Base-by-base conservation (phyloP, 2,888 invertebrate genomes). In the Dicyrtoma fusca region DNA sequence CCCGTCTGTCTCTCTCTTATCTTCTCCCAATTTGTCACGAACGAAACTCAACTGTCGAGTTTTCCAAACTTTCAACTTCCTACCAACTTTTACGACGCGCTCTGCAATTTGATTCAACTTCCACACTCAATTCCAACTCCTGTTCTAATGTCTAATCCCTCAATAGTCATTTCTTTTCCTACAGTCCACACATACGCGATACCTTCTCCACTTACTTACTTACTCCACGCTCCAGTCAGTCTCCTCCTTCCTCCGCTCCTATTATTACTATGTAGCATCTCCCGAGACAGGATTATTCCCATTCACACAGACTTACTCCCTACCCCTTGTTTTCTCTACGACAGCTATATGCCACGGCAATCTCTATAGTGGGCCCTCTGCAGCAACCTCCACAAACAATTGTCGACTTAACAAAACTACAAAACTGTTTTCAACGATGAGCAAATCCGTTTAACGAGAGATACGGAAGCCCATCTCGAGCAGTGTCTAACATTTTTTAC, bases 1-100 rank as follows among this genome's bases (percentile, higher is more conserved):
- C 23, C 51, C 34, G 13, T 11, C 59, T 71, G 34, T 44, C 64
- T 65, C 64, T 49, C 26, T 17, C 64, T 72, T 75, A 72, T 75
- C 75, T 73, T 59, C 55, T 68, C 70, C 75, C 75, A 75, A 75
- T 75, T 75, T 75, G 75, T 75, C 75, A 75, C 75, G 75, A 75
- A 75, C 73, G 59, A 72, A 75, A 75, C 72, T 72, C 72, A 72
- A 75, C 72, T 75, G 75, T 75, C 75, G 73, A 75, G 72, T 73
- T 73, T 73, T 72, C 71, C 75, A 72, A 74, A 74, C 53, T 70
- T 72, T 66, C 25, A 63, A 66, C 55, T 59, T 70, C 53, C 55
- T 26, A 70, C 71, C 74, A 74, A 74, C 71, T 74, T 74, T 74
- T 74, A 74, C 74, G 74, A 74, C 64, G 71, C 74, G 74, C 68